Conservation (phyloP, 2,888 invertebrate genomes). For the Dynastes hyllus region DNA sequence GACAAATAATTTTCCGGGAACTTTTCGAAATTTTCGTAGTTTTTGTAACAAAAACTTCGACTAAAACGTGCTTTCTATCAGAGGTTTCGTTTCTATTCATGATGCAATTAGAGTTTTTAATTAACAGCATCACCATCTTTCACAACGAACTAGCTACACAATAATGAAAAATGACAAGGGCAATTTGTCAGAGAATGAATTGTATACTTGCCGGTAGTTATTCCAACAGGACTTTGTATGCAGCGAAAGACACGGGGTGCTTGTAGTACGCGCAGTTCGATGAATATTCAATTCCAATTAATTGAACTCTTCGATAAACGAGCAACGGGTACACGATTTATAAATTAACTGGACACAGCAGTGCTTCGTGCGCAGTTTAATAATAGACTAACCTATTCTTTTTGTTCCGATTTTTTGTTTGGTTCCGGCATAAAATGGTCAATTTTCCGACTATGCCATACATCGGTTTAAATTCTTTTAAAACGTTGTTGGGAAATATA, state of each 20-base stretch:
- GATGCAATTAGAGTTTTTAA: too few relatives aligned
- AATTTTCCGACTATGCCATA: too few relatives aligned
- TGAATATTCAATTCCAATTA: constrained; percentile 52
- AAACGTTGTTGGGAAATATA: too few relatives aligned
- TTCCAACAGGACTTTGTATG: constrained; percentile 14
- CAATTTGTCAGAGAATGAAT: too few relatives aligned
- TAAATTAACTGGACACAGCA: constrained; percentile 47
- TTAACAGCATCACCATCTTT: too few relatives aligned
- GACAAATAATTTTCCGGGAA: too few relatives aligned
- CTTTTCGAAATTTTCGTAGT: neutral
- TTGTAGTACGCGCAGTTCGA: constrained; percentile 39
- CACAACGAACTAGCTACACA: too few relatives aligned
- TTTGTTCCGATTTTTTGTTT: neutral
- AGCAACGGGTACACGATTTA: constrained; percentile 40
- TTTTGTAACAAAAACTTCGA: neutral
- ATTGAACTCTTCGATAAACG: constrained; percentile 51
- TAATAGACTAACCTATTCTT: constrained; percentile 7
- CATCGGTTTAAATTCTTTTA: too few relatives aligned
- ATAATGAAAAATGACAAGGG: too few relatives aligned
- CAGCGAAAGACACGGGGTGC: constrained; percentile 7
- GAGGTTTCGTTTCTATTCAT: too few relatives aligned
- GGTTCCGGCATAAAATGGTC: too few relatives aligned
- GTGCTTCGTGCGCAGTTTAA: constrained; percentile 19
- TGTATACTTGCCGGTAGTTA: constrained; percentile 2
- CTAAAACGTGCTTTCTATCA: too few relatives aligned